Evolutionary conservation across 2,797 vertebrate species (phyloP), one percentile per base, ranked within the genome.

Genomic region (Graptemys geographica): DNA sequence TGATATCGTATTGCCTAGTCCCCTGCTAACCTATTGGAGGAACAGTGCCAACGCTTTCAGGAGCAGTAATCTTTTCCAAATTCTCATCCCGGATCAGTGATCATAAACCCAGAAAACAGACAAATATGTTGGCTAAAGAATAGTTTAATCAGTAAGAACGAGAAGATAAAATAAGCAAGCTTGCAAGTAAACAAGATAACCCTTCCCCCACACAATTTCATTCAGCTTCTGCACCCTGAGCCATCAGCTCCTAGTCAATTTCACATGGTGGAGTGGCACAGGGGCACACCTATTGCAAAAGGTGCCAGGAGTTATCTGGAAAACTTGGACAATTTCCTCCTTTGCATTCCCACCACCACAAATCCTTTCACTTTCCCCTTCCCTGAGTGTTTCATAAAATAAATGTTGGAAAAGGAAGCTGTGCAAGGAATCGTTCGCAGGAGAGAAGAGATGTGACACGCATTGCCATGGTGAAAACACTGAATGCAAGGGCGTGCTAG

Each of bases 81-180:
- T 7, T 33, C 59, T 31, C 31, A 7, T 65, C 62, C 33, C 95
- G 96, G 95, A 91, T 96, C 3, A 0, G 51, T 82, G 82, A 12
- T 87, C 49, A 79, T 86, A 95, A 96, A 95, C 81, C 21, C 62
- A 81, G 62, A 51, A 92, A 21, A 0, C 89, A 93, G 74, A 90
- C 57, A 96, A 94, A 62, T 94, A 96, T 95, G 86, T 78, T 96
- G 96, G 96, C 92, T 95, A 88, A 86, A 83, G 41, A 93, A 16
- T 49, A 90, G 74, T 69, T 88, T 93, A 59, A 84, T 76, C 90
- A 95, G 93, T 37, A 91, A 80, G 95, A 94, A 79, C 4, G 85
- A 87, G 72, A 79, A 85, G 51, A 88, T 90, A 85, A 94, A 92
- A 85, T 12, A 15, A 85, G 93, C n/a, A 94, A 37, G 65, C 53